Evolutionary conservation across 2,888 invertebrate genomes (phyloP).

Genomic region (Cinara cedri): DNA sequence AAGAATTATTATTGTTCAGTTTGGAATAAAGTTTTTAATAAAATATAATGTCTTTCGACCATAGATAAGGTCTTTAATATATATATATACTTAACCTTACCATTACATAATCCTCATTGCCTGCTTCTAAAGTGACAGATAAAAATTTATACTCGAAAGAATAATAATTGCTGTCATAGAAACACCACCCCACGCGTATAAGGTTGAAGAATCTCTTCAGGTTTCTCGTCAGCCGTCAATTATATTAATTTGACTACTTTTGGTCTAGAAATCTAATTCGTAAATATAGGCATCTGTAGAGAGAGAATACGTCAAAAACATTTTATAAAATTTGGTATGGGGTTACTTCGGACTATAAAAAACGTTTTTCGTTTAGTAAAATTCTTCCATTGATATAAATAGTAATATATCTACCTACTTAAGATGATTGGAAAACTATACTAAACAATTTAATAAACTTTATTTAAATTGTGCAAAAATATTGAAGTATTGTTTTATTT

Average conservation of each 20-base stretch:
- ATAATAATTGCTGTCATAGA: slow-evolving; percentile 47
- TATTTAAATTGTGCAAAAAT: slow-evolving; percentile 7
- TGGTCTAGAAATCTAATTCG: slow-evolving; percentile 20
- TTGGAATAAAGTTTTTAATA: slow-evolving; percentile 52
- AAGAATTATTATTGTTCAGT: slow-evolving; percentile 49
- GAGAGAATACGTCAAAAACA: neutral
- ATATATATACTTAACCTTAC: slow-evolving; percentile 11
- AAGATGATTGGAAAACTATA: neutral
- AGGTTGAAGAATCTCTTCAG: slow-evolving; percentile 19
- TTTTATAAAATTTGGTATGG: neutral
- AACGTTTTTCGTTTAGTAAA: slow-evolving; percentile 13
- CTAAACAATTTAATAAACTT: neutral
- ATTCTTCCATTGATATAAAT: neutral
- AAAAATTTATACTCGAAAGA: slow-evolving; percentile 23
- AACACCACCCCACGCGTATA: neutral
- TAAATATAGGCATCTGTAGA: neutral
- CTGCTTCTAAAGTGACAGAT: slow-evolving; percentile 26
- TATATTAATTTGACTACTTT: slow-evolving; percentile 29
- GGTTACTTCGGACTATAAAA: neutral
- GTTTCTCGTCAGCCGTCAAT: slow-evolving; percentile 41
- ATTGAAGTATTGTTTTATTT: neutral
- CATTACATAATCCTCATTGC: slow-evolving; percentile 8
- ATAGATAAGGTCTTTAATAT: slow-evolving; percentile 3
- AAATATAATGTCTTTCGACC: slow-evolving; percentile 32
- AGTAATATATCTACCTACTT: neutral